Conservation (phyloP, 2,797 vertebrate genomes). For the Microcaecilia unicolor region DNA sequence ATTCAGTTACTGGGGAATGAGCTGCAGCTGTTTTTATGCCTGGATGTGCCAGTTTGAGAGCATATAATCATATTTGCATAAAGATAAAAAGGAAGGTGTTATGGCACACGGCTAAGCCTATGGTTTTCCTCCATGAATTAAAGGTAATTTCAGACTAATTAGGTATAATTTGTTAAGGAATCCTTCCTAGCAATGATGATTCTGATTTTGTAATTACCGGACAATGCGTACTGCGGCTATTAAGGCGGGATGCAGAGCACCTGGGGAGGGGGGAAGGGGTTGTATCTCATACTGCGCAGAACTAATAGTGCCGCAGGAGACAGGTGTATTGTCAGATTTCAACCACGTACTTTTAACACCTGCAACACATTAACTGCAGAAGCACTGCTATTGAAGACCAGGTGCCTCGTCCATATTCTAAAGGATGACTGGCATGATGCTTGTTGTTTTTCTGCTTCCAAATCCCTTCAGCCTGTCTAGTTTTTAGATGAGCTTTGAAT, state of each 20-base stretch:
- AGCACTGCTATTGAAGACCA: constrained; percentile 76
- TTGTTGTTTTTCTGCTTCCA: constrained; percentile 17
- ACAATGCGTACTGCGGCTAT: constrained; percentile 44
- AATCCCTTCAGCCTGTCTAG: background rate
- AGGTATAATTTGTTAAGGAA: constrained; percentile 52
- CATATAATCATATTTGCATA: constrained; percentile 59
- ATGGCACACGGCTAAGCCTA: constrained; percentile 46
- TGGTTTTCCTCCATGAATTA: constrained; percentile 54
- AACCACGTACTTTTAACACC: constrained; percentile 62
- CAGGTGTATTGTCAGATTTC: constrained; percentile 55
- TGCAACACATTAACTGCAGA: constrained; percentile 70
- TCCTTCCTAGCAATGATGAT: constrained; percentile 47
- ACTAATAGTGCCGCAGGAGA: constrained; percentile 46
- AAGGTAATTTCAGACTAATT: constrained; percentile 62
- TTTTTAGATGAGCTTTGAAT: background rate
- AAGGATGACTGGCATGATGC: constrained; percentile 6
- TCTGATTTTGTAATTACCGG: constrained; percentile 59
- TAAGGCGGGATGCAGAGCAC: constrained; percentile 47
- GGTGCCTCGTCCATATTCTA: constrained; percentile 50
- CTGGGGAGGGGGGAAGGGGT: constrained; percentile 31
- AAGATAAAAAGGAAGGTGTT: constrained; percentile 58
- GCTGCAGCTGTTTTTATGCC: constrained; percentile 49
- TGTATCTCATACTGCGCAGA: constrained; percentile 34
- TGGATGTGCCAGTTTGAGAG: constrained; percentile 47
- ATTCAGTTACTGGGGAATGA: constrained; percentile 43